A percentile compares a stretch with the other conserved stretches of the same genome.
phyloP scores from a whole-genome alignment of 2,113 vertebrate species.

The Prietella phreatophila region DNA sequence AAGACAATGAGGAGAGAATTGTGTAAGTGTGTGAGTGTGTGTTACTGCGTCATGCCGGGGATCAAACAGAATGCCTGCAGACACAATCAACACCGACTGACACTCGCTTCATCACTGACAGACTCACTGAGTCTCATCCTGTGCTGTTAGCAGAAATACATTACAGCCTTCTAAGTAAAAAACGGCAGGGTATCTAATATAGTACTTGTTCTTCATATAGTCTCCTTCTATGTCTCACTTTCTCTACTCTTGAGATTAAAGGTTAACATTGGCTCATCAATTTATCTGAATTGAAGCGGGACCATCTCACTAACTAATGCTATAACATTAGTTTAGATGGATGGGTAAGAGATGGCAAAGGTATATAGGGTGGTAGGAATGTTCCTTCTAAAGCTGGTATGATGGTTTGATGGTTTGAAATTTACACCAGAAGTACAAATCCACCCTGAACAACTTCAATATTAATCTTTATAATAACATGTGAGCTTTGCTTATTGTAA shows the following conservation, averaged over 20 bases:
- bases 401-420: not conserved
- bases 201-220: slow-evolving; percentile 39
- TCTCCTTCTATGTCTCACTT: not conserved
- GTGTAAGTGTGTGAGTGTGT: slow-evolving; percentile 16
- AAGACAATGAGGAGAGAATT: slow-evolving; percentile 9
- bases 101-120: slow-evolving; percentile 47
- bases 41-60: slow-evolving; percentile 34
- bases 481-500: no score
- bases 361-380: not conserved
- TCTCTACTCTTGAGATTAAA: slow-evolving; percentile 40
- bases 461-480: not conserved
- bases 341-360: not conserved
- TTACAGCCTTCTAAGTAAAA: slow-evolving; percentile 44
- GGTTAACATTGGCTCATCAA: slow-evolving; percentile 39
- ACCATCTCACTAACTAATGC: not conserved
- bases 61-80: slow-evolving; percentile 56
- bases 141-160: slow-evolving; percentile 53
- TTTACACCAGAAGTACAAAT: not conserved
- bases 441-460: not conserved
- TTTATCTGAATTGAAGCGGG: not conserved
- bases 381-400: no score
- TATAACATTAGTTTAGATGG: not conserved
- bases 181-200: slow-evolving; percentile 40
- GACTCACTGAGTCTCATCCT: slow-evolving; percentile 43
- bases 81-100: slow-evolving; percentile 53